phyloP scores from a whole-genome alignment of 2,888 invertebrate species.

The Drosophila cognata region DNA sequence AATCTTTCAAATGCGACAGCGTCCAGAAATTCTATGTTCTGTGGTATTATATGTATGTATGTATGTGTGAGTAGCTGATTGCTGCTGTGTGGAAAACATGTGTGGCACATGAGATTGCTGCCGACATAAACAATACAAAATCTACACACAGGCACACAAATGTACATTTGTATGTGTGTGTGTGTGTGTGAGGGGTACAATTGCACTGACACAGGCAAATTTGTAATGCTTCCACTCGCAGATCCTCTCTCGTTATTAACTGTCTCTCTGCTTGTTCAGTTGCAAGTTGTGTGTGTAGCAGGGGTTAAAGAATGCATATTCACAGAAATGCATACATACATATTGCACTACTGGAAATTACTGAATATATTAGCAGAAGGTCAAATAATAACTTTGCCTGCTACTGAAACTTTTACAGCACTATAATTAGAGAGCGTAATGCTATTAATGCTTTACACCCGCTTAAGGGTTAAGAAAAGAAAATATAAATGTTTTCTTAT shows the following conservation, averaged over 20 bases:
- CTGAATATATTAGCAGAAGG: not conserved
- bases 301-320: not conserved
- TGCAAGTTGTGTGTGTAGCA: constrained; percentile 4
- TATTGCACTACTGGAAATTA: not conserved
- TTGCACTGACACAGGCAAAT: constrained; percentile 62
- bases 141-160: constrained; percentile 4
- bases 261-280: constrained; percentile 20
- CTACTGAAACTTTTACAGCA: not conserved
- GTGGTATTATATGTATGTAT: constrained; percentile 49
- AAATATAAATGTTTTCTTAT: not conserved
- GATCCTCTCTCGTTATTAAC: constrained; percentile 35
- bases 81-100: constrained; percentile 56
- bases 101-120: constrained; percentile 67
- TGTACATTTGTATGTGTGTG: not conserved
- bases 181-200: constrained; percentile 55
- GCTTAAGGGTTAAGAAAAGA: not conserved
- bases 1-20: constrained; percentile 65
- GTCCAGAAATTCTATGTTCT: constrained; percentile 68
- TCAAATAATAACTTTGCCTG: not conserved
- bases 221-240: constrained; percentile 9
- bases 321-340: not conserved
- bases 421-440: not conserved
- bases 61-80: constrained; percentile 10
- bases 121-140: constrained; percentile 42
- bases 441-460: not conserved